A percentile compares a stretch with the other conserved stretches of the same genome.
Evolutionary conservation across 2,888 invertebrate genomes (phyloP).

Genomic region (Dolomedes plantarius): DNA sequence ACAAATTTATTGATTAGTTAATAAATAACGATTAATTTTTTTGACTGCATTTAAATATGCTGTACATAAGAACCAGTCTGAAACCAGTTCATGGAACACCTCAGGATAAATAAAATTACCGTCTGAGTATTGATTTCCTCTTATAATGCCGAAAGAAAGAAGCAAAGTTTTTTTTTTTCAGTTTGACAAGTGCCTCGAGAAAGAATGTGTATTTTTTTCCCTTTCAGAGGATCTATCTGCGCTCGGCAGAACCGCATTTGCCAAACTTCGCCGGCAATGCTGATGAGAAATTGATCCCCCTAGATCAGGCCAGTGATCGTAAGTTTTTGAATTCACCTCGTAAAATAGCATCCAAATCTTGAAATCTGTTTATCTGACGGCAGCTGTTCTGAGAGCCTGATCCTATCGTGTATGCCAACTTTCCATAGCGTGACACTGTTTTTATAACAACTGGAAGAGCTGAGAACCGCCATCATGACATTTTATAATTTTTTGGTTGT

Average conservation of each 20-base stretch:
- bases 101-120: slow-evolving; percentile 43
- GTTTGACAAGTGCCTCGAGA: slow-evolving; percentile 53
- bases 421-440: slow-evolving; percentile 54
- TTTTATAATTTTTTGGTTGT: slow-evolving; percentile 50
- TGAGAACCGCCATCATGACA: slow-evolving; percentile 24
- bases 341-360: slow-evolving; percentile 67
- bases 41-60: too few relatives aligned
- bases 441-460: slow-evolving; percentile 39
- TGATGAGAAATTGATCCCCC: slow-evolving; percentile 71
- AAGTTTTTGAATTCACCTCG: slow-evolving; percentile 69
- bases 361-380: slow-evolving; percentile 69
- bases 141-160: slow-evolving; percentile 33
- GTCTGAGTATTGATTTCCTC: slow-evolving; percentile 56
- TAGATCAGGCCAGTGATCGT: slow-evolving; percentile 64
- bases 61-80: too few relatives aligned
- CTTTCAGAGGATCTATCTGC: slow-evolving; percentile 52
- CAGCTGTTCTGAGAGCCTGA: slow-evolving; percentile 52
- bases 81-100: too few relatives aligned
- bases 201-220: slow-evolving; percentile 57
- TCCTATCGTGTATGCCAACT: slow-evolving; percentile 61
- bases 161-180: slow-evolving; percentile 43
- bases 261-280: slow-evolving; percentile 63
- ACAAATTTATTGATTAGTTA: too few relatives aligned
- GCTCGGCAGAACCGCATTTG: slow-evolving; percentile 60
- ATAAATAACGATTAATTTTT: too few relatives aligned